phyloP scores from a whole-genome alignment of 2,113 vertebrate species.

The Entomyzon cyanotis region DNA sequence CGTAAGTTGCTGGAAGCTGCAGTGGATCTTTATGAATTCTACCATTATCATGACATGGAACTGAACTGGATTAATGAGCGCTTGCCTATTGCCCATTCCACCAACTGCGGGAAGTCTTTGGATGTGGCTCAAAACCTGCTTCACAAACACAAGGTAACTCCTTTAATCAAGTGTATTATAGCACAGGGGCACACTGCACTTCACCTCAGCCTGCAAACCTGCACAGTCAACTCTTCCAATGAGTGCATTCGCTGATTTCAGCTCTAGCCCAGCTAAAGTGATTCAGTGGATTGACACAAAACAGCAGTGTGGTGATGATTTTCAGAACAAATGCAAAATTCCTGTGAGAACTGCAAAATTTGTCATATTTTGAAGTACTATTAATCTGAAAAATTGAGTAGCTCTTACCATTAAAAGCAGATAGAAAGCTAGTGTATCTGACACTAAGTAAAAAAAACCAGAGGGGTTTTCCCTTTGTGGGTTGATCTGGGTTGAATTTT shows the following conservation, averaged over 20 bases:
- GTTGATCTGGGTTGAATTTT: background rate
- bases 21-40: slow-evolving; percentile 80
- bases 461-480: background rate
- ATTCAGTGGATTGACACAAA: background rate
- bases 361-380: background rate
- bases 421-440: background rate
- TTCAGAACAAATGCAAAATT: background rate
- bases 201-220: background rate
- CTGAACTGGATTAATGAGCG: slow-evolving; percentile 84
- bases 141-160: slow-evolving; percentile 83
- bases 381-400: background rate
- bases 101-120: slow-evolving; percentile 70
- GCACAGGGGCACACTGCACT: background rate
- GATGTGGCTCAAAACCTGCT: slow-evolving; percentile 74
- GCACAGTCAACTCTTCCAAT: background rate
- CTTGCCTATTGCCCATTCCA: slow-evolving; percentile 65
- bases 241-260: background rate
- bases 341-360: background rate
- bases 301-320: background rate
- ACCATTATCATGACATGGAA: slow-evolving; percentile 81
- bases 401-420: background rate
- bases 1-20: slow-evolving; percentile 77
- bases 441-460: background rate
- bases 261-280: background rate
- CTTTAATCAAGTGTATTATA: background rate